Evolutionary conservation across 2,113 vertebrate species (phyloP).

Genomic region (Leptodactylus fuscus): DNA sequence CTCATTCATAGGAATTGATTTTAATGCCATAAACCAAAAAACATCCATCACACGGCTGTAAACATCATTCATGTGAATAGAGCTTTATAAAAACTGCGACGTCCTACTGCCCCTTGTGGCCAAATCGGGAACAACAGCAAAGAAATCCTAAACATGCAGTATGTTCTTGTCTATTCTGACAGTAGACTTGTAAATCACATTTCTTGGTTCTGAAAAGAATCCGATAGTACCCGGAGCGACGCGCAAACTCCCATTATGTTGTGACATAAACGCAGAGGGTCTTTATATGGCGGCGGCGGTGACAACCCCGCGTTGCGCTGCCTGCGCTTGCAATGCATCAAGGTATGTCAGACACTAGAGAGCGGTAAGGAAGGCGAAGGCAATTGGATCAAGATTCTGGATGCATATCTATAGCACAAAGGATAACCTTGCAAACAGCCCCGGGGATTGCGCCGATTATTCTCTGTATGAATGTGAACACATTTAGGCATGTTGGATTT

Average conservation of each 20-base stretch:
- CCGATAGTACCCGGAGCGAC: neutral
- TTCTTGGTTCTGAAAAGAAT: neutral
- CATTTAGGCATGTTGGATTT: conserved; percentile 43
- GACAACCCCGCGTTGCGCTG: neutral
- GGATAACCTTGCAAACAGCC: conserved; percentile 34
- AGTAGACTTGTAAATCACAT: neutral
- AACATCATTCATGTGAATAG: too few relatives aligned
- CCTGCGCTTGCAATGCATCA: conserved; percentile 24
- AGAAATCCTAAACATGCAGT: neutral
- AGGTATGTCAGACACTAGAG: conserved; percentile 26
- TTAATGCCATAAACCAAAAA: too few relatives aligned
- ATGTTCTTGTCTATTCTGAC: neutral
- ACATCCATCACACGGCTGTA: too few relatives aligned
- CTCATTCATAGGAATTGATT: too few relatives aligned
- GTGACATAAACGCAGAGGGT: neutral
- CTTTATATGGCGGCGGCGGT: neutral
- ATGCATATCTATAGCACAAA: conserved; percentile 50
- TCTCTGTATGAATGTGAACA: conserved; percentile 30
- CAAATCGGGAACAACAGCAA: neutral
- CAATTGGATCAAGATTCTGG: conserved; percentile 48
- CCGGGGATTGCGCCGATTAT: conserved; percentile 29
- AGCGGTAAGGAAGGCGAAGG: neutral
- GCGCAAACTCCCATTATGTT: neutral
- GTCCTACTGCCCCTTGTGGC: neutral
- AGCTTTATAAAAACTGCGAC: too few relatives aligned